These are phyloP conservation scores for Arctopsyche grandis DNA, from an alignment of 1,140 invertebrate species.

Conservation along the genomic window DNA sequence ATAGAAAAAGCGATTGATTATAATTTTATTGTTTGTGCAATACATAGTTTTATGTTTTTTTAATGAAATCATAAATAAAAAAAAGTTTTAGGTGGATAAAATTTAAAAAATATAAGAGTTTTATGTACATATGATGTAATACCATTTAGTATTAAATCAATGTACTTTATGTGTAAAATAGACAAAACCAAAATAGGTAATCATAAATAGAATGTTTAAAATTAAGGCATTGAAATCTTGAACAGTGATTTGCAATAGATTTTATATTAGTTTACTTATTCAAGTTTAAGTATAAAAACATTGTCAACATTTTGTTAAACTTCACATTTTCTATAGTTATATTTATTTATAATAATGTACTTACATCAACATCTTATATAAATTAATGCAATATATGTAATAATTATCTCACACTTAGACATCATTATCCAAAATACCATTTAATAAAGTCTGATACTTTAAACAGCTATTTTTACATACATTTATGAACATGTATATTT, in stretches of 20 bases:
- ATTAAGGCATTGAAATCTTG: slow-evolving; percentile 50
- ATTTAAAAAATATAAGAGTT: too few species aligned
- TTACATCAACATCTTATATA: slow-evolving; percentile 50
- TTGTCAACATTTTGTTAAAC: slow-evolving; percentile 53
- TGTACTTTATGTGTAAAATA: too few species aligned
- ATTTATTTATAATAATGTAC: slow-evolving; percentile 46
- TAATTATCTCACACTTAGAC: slow-evolving; percentile 17
- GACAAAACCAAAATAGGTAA: background rate
- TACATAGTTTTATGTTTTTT: too few species aligned
- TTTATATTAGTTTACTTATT: slow-evolving; percentile 37
- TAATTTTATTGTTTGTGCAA: too few species aligned
- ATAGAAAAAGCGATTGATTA: too few species aligned
- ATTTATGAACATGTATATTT: slow-evolving; percentile 37
- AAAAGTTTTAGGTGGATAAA: too few species aligned
- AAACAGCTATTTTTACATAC: slow-evolving; percentile 27
- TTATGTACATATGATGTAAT: too few species aligned
- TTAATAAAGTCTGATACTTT: slow-evolving; percentile 32
- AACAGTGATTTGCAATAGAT: slow-evolving; percentile 43
- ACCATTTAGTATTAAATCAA: too few species aligned
- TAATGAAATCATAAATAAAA: too few species aligned
- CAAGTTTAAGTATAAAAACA: slow-evolving; percentile 55
- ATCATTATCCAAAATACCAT: slow-evolving; percentile 33
- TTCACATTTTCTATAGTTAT: slow-evolving; percentile 53
- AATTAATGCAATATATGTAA: slow-evolving; percentile 16
- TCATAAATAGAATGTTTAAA: slow-evolving; percentile 34